phyloP scores from a whole-genome alignment of 2,797 vertebrate genomes.

The Centropyge bicolor region DNA sequence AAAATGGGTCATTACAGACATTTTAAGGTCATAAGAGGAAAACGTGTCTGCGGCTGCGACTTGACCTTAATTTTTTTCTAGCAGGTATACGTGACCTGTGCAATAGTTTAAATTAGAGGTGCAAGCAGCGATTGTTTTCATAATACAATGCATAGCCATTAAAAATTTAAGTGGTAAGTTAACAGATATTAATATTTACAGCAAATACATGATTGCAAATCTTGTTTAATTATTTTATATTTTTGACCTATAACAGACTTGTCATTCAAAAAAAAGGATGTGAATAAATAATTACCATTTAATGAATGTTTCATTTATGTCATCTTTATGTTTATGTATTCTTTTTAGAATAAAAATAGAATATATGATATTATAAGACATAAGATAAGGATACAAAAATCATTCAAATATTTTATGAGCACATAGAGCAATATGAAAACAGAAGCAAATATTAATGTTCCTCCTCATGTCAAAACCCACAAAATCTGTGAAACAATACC shows the following conservation, averaged over 20 bases:
- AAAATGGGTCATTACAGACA: background rate
- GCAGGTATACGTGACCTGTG: background rate
- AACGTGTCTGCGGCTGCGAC: background rate
- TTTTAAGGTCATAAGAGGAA: background rate
- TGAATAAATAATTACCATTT: too few relatives aligned
- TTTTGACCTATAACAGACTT: too few relatives aligned
- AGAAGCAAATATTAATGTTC: background rate
- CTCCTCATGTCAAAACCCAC: background rate
- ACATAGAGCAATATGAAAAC: background rate
- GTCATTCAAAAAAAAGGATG: too few relatives aligned
- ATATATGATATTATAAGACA: background rate
- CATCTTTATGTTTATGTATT: too few relatives aligned
- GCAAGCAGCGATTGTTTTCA: background rate
- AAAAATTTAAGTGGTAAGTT: too few relatives aligned
- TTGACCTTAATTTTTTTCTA: background rate
- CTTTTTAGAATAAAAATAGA: too few relatives aligned
- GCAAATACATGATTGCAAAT: too few relatives aligned
- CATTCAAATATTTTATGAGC: background rate
- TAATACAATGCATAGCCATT: too few relatives aligned
- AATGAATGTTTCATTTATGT: too few relatives aligned
- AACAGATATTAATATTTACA: too few relatives aligned
- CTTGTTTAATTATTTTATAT: too few relatives aligned
- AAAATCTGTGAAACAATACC: background rate
- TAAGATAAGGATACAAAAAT: background rate
- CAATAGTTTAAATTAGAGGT: too few relatives aligned